Evolutionary conservation across 2,888 invertebrate species (phyloP).

Genomic region (Stegana nigrithorax): DNA sequence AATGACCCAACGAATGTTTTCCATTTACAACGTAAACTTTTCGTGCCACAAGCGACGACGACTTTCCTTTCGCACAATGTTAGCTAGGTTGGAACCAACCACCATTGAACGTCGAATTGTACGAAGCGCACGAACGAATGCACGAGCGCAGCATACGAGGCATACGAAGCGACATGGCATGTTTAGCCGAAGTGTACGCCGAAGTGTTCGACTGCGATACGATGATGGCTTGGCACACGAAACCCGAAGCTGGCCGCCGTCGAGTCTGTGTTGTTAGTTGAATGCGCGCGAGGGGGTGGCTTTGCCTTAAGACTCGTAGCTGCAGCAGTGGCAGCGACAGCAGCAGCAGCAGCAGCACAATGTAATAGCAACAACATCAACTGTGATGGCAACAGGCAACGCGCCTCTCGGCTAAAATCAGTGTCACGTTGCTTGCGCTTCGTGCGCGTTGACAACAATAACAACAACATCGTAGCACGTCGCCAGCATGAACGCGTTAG

Average conservation of each 20-base stretch:
- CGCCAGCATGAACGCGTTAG: slow-evolving; percentile 12
- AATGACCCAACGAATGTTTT: slow-evolving; percentile 63
- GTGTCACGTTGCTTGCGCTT: background rate
- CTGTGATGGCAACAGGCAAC: background rate
- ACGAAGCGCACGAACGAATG: background rate
- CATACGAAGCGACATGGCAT: background rate
- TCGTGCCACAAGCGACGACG: slow-evolving; percentile 34
- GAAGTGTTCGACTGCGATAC: no score
- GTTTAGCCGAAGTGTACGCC: no score
- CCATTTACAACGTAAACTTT: slow-evolving; percentile 65
- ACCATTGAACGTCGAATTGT: slow-evolving; percentile 35
- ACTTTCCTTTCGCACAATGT: slow-evolving; percentile 36
- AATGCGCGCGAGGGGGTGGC: no score
- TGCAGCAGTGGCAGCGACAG: slow-evolving; percentile 37
- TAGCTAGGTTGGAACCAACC: no score
- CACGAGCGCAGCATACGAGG: background rate
- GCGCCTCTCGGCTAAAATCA: background rate
- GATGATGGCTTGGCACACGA: no score
- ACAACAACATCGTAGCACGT: slow-evolving; percentile 12
- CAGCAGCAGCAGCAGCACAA: slow-evolving; percentile 36
- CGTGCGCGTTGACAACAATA: slow-evolving; percentile 27
- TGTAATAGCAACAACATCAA: slow-evolving; percentile 1
- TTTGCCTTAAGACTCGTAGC: slow-evolving; percentile 34
- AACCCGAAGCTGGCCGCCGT: no score
- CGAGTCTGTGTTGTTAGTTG: no score